A percentile compares a stretch with the other conserved stretches of the same genome.
Evolutionary conservation across 2,113 vertebrate genomes (phyloP).

Genomic region (Sapajus apella): DNA sequence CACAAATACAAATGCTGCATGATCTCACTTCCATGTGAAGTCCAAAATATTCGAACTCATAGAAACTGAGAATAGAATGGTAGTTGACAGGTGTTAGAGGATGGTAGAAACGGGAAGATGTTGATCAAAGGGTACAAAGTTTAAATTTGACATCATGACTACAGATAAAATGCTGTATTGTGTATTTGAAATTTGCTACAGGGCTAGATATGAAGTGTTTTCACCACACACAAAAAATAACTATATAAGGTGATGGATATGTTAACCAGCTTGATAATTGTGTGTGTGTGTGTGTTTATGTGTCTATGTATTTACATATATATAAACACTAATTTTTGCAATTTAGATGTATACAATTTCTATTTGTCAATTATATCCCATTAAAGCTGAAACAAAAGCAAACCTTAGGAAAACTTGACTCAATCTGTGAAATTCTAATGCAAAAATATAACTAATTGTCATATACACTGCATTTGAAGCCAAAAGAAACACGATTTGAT

Average conservation of each 20-base stretch:
- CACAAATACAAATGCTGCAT: background rate
- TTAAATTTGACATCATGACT: background rate
- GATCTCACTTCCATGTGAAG: background rate
- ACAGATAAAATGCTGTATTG: background rate
- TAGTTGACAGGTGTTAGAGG: background rate
- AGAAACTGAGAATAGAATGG: background rate
- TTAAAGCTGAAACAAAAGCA: background rate
- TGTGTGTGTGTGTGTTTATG: fast-evolving
- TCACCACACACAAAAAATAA: background rate
- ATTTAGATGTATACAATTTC: background rate
- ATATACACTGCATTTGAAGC: background rate
- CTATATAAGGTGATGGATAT: too few relatives aligned
- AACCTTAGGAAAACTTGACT: background rate
- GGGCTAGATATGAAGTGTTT: background rate
- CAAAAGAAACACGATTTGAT: background rate
- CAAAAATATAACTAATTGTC: background rate
- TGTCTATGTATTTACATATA: background rate
- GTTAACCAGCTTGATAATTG: background rate
- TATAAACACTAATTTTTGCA: background rate
- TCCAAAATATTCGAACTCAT: background rate
- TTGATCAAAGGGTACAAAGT: background rate
- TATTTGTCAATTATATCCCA: background rate
- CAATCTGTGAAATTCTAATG: background rate
- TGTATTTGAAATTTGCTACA: background rate
- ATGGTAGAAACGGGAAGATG: background rate